These are phyloP conservation scores for Chaitophorus viminalis DNA, from an alignment of 2,888 invertebrate species.

Conservation along the genomic window DNA sequence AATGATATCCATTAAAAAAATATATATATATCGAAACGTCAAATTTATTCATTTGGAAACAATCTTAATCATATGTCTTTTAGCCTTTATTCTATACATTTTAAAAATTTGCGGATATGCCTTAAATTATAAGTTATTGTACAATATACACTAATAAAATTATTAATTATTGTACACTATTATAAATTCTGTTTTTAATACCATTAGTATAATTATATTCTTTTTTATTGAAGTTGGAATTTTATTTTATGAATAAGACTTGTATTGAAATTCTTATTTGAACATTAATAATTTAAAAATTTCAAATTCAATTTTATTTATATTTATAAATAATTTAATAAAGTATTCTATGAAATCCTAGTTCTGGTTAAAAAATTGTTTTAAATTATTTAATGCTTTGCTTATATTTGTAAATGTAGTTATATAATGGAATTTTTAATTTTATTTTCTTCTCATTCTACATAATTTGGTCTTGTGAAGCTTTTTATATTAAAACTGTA, in stretches of 20 bases:
- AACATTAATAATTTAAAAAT: not conserved
- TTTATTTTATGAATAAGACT: not conserved
- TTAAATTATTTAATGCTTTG: not conserved
- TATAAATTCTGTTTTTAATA: too few species aligned
- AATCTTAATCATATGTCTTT: too few species aligned
- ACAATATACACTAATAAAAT: too few species aligned
- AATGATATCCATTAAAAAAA: too few species aligned
- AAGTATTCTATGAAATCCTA: constrained; percentile 22
- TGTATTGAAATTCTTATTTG: not conserved
- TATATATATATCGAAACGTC: too few species aligned
- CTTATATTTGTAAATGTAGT: constrained; percentile 13
- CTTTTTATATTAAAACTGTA: not conserved
- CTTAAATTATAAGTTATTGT: too few species aligned
- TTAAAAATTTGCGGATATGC: not conserved
- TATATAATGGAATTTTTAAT: not conserved
- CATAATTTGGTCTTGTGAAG: not conserved
- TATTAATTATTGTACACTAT: too few species aligned
- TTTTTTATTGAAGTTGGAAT: not conserved
- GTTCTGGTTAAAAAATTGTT: constrained; percentile 15
- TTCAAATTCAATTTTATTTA: not conserved
- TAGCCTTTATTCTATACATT: not conserved
- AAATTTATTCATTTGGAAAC: too few species aligned
- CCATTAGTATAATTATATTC: too few species aligned
- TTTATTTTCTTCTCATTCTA: not conserved
- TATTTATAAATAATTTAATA: not conserved